Evolutionary conservation across 2,113 vertebrate genomes (phyloP).

Genomic region (Recurvirostra avosetta): DNA sequence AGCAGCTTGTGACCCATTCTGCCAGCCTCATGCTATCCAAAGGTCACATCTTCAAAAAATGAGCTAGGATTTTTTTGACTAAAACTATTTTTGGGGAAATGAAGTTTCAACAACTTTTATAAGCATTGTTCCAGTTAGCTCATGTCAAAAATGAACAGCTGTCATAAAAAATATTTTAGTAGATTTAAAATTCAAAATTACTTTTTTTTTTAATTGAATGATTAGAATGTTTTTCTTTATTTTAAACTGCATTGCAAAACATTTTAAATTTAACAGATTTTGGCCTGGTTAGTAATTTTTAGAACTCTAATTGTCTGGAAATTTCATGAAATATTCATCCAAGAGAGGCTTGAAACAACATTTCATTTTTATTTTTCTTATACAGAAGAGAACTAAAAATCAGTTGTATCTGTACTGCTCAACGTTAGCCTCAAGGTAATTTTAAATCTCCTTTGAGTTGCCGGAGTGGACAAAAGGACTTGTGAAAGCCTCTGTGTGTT

Average conservation of each 20-base stretch:
- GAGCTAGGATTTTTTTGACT: neutral
- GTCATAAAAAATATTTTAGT: neutral
- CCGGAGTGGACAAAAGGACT: neutral
- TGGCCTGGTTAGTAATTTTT: neutral
- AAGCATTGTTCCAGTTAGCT: neutral
- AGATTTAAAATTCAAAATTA: neutral
- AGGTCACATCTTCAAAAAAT: neutral
- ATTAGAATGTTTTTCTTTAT: neutral
- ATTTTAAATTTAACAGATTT: neutral
- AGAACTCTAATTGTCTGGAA: neutral
- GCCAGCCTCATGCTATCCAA: neutral
- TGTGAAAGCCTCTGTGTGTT: constrained; percentile 29
- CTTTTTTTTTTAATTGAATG: neutral
- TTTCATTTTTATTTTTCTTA: neutral
- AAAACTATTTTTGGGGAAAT: neutral
- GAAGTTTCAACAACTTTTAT: neutral
- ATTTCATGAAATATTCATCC: neutral
- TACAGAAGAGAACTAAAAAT: neutral
- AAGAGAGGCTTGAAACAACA: neutral
- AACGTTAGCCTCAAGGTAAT: neutral
- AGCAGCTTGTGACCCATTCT: neutral
- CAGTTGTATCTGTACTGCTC: neutral
- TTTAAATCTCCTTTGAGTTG: neutral
- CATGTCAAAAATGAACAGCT: neutral
- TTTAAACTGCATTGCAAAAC: neutral